phyloP scores from a whole-genome alignment of 2,888 invertebrate genomes.

The Drosophila emarginata region DNA sequence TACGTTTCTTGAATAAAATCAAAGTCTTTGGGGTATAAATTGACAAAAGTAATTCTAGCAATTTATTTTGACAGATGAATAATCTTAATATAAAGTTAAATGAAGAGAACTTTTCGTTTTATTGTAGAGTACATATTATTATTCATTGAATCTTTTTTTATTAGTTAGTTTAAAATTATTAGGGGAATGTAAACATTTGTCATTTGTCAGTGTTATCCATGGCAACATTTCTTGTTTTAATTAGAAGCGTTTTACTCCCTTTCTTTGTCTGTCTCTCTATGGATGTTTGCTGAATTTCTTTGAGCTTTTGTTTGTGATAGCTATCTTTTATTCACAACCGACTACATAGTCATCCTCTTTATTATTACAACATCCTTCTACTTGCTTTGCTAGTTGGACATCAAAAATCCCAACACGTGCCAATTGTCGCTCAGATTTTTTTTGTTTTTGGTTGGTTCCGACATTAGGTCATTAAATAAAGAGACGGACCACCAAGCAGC shows the following conservation, averaged over 20 bases:
- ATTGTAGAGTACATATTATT: too few species aligned
- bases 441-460: slow-evolving; percentile 24
- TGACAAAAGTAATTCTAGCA: too few species aligned
- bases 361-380: background rate
- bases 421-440: slow-evolving; percentile 43
- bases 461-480: slow-evolving; percentile 44
- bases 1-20: too few species aligned
- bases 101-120: too few species aligned
- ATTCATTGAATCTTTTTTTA: background rate
- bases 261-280: background rate
- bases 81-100: too few species aligned
- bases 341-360: background rate
- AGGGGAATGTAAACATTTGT: background rate
- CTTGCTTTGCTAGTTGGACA: background rate
- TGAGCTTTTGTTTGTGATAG: background rate
- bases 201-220: background rate
- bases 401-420: slow-evolving; percentile 43
- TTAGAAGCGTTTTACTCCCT: background rate
- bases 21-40: too few species aligned
- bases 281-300: background rate
- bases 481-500: slow-evolving; percentile 12
- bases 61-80: too few species aligned
- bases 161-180: background rate
- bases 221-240: slow-evolving; percentile 1
- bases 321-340: background rate